Evolutionary conservation across 2,113 vertebrate species (phyloP), one percentile per base, ranked within the genome.

Genomic region (Epinephelus moara): DNA sequence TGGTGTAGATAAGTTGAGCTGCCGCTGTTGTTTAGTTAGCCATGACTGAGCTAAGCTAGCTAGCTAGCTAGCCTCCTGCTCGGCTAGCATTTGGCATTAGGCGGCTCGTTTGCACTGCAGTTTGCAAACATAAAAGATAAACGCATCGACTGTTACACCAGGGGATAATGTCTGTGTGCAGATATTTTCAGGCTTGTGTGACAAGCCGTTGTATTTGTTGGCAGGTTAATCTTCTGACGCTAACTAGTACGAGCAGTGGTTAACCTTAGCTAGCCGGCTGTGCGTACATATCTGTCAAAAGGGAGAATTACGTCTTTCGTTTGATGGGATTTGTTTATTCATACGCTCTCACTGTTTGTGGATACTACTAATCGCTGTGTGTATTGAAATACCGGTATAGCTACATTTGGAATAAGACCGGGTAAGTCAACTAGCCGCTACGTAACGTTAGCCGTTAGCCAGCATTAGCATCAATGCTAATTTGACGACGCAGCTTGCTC

Each of bases 11-110:
- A 63, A 90, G 78, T 89, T 86, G 42, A 85, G 62, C 71, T 47
- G 73, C 72, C 73, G 81, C 92, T 92, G 90, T 91, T 93, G 92
- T 92, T 91, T 89, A 49, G 89, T 90, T 90, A 88, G 87, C 91
- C 56, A 0, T 1, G 21, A 14, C 52, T 19, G 40, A 37, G 81
- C 76, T 75, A 69, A 30, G 75, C 25, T 63, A 77, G 70, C 64
- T 12, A 77, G 70, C 64, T 12, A 45, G 55, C 33, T 70, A 53
- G 42, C 33, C 13, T 40, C 30, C 61, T 49, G 19, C 30, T 11
- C 14, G 4, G 18, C 45, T 45, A 53, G n/a, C 56, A 17, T 33
- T 69, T 57, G 47, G 40, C 14, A 4, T 37, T 37, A 69, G 4
- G 33, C 17, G 63, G 17, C 61, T 68, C 2, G 9, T 10, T 42